Base-by-base conservation (phyloP, 2,888 invertebrate genomes). In the Drosophila austrosaltans region DNA sequence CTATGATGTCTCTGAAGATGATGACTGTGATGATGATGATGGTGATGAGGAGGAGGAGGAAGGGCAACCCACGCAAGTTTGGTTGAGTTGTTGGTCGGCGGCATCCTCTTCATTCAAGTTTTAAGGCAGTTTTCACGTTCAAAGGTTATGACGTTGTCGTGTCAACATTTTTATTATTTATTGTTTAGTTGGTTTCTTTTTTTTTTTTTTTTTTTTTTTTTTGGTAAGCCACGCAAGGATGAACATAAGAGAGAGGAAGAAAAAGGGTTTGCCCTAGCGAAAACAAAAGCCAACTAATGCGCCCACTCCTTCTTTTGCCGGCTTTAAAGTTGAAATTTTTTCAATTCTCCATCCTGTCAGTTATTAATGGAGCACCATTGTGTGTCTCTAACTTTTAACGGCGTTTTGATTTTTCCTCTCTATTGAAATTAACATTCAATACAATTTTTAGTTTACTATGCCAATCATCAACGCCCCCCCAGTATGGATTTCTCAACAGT, bases 81-180 rank as follows among this genome's bases (percentile, higher is more conserved):
- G 7, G 7, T 36, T 36, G 36, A 36, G 42, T 36, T 42, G 32
- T 80, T 67, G 16, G 42, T 20, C 60, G 54, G 63, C 63, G 64
- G 65, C 63, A 59, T 48, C 20, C 32, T 53, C 48, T 57, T 28
- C 64, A 16, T 44, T 64, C 44, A 32, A 59, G 44, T 57, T 59
- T 63, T 70, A 66, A 20, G 60, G 75, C 22, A 68, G 69, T 81
- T 87, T 89, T 89, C 87, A 89, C 89, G 91, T 91, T 91, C 91
- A 91, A 91, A 91, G 90, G 90, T 91, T 91, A 91, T 89, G 90
- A 91, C 90, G 90, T 89, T 85, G 91, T 89, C 91, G 87, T 91
- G 90, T 91, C 91, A 91, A 87, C 89, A 82, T 91, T 91, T 83
- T 86, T 81, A 89, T 91, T 90, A 89, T 91, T 91, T 91, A 91